Evolutionary conservation across 2,113 vertebrate species (phyloP), one percentile per base, ranked within the genome.

Genomic region (Gambusia affinis): DNA sequence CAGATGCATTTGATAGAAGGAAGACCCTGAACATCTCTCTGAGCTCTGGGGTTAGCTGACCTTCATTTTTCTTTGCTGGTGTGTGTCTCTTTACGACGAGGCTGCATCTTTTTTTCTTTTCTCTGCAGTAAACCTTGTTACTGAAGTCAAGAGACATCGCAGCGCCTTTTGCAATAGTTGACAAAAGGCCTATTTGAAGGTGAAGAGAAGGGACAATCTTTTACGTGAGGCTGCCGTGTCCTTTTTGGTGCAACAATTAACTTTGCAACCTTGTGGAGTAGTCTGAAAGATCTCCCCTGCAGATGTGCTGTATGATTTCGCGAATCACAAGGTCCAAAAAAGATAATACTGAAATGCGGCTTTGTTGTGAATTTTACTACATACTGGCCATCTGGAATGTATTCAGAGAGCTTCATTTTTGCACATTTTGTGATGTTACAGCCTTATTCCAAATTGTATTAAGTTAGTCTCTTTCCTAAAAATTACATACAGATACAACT

Each of bases 101-200:
- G 85, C 80, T 82, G 76, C 72, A 69, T 79, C 85, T 81, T 84
- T 88, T 89, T 78, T 79, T 83, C 78, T 83, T 81, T 78, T 75
- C 75, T 85, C 82, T 28, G 75, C 73, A 31, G 51, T 76, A 79
- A 89, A 89, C 88, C 91, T 92, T 90, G 81, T 85, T 82, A 90
- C 90, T 91, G 84, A 90, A 89, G 85, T 88, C 84, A 72, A 81
- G 67, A 91, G 77, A 76, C 70, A 31, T 60, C 31, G 81, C 78
- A 66, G 66, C 29, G 69, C 81, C 73, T 84, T 89, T 57, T 28
- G 29, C 79, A 65, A 42, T 67, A 67, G 72, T 69, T 81, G 85
- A 94, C 90, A 95, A 94, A 93, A 85, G 88, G 75, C 75, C 54
- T 64, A 78, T 75, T 91, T 83, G 85, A 89, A 92, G 86, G 86